Evolutionary conservation across 64 coral and sea anemone species (phyloP).

Genomic region (Pachyseris speciosa): DNA sequence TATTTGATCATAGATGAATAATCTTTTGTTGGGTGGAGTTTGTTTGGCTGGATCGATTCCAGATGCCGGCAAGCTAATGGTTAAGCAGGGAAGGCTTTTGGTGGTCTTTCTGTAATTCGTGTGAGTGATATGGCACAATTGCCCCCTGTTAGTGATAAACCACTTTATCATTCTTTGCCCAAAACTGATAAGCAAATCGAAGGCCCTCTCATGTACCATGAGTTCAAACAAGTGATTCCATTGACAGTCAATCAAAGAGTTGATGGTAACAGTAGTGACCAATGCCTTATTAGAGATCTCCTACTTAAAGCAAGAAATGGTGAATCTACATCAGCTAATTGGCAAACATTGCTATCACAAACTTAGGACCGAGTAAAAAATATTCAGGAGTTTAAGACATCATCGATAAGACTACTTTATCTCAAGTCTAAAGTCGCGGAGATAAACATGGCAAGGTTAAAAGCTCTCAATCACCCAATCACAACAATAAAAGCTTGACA

Average conservation of each 20-base stretch:
- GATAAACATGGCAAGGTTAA: conserved; percentile 37
- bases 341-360: conserved; percentile 34
- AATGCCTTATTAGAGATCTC: conserved; percentile 44
- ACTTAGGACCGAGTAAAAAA: conserved; percentile 8
- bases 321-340: conserved; percentile 54
- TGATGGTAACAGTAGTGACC: conserved; percentile 41
- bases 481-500: conserved; percentile 63
- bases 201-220: conserved; percentile 48
- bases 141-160: conserved; percentile 53
- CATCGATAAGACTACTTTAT: conserved; percentile 51
- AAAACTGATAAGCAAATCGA: conserved; percentile 43
- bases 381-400: conserved; percentile 22
- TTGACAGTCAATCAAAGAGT: conserved; percentile 68
- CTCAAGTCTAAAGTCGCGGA: conserved; percentile 16
- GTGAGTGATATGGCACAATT: conserved; percentile 52
- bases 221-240: conserved; percentile 52
- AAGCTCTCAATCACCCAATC: conserved; percentile 45
- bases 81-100: conserved; percentile 11
- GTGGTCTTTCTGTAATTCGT: conserved; percentile 51
- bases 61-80: conserved; percentile 50
- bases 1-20: conserved; percentile 73
- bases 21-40: conserved; percentile 42
- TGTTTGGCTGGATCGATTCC: conserved; percentile 50
- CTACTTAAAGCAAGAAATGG: conserved; percentile 29
- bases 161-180: conserved; percentile 38